Evolutionary conservation across 2,113 vertebrate species (phyloP).

Genomic region (Suncus etruscus): DNA sequence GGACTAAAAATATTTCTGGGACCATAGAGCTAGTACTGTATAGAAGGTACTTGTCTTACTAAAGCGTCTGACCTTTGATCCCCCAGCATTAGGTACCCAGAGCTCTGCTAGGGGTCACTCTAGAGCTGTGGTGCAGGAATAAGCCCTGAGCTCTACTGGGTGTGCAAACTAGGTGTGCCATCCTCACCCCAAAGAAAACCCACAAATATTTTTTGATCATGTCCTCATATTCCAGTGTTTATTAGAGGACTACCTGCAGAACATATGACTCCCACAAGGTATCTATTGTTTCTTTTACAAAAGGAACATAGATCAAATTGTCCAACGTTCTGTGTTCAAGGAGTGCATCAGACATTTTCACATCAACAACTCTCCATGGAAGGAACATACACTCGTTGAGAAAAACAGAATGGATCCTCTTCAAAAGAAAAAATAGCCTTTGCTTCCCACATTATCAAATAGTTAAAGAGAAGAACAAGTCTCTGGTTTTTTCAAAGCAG

Average conservation of each 20-base stretch:
- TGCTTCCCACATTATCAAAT: not conserved
- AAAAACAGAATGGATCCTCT: slow-evolving; percentile 6
- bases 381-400: not conserved
- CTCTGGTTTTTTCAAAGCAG: not conserved
- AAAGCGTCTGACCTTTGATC: no score
- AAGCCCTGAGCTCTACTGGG: no score
- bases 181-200: not conserved
- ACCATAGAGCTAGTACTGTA: no score
- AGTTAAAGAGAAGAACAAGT: no score
- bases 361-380: not conserved
- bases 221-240: not conserved
- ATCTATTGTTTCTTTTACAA: not conserved
- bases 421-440: not conserved
- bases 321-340: not conserved
- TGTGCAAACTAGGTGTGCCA: no score
- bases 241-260: not conserved
- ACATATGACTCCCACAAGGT: not conserved
- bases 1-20: no score
- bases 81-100: no score
- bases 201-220: not conserved
- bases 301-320: not conserved
- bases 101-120: no score
- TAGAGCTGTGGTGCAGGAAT: no score
- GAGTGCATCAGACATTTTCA: not conserved
- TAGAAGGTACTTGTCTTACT: no score